phyloP scores from a whole-genome alignment of 2,888 invertebrate genomes.

The Xylota segnis region DNA sequence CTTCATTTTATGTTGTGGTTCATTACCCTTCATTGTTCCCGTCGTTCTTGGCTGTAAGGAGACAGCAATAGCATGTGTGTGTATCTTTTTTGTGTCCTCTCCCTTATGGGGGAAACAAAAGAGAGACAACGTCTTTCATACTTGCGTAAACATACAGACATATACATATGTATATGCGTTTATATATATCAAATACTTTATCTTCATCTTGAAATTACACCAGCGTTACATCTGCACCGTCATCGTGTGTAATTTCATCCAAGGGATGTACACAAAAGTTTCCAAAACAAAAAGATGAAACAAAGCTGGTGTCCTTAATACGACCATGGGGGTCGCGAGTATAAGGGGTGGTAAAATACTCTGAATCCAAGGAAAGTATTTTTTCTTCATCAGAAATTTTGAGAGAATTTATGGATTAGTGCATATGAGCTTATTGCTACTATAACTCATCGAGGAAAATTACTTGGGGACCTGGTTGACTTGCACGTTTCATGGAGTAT shows the following conservation, averaged over 20 bases:
- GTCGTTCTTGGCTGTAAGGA: not conserved
- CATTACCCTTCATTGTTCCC: constrained; percentile 1
- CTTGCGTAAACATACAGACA: constrained; percentile 17
- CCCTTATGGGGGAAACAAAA: constrained; percentile 22
- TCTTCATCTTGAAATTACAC: constrained; percentile 29
- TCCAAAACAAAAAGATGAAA: not conserved
- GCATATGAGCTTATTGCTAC: not conserved
- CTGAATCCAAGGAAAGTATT: not conserved
- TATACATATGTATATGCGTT: too few species aligned
- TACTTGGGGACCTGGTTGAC: not conserved
- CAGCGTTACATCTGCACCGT: constrained; percentile 29
- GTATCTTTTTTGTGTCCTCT: not conserved
- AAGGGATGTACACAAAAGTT: constrained; percentile 10
- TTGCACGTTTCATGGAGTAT: not conserved
- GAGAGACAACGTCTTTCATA: constrained; percentile 8
- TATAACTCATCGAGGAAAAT: not conserved
- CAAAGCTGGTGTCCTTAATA: constrained; percentile 2
- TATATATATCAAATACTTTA: constrained; percentile 23
- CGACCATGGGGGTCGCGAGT: not conserved
- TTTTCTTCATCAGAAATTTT: not conserved
- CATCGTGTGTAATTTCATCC: constrained; percentile 9
- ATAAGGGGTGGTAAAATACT: not conserved
- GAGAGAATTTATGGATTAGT: not conserved
- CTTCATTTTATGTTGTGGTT: constrained; percentile 3
- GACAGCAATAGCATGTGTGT: not conserved